A percentile compares a stretch with the other conserved stretches of the same genome.
Evolutionary conservation across 2,113 vertebrate genomes (phyloP).

Genomic region (Sebastes schlegelii): DNA sequence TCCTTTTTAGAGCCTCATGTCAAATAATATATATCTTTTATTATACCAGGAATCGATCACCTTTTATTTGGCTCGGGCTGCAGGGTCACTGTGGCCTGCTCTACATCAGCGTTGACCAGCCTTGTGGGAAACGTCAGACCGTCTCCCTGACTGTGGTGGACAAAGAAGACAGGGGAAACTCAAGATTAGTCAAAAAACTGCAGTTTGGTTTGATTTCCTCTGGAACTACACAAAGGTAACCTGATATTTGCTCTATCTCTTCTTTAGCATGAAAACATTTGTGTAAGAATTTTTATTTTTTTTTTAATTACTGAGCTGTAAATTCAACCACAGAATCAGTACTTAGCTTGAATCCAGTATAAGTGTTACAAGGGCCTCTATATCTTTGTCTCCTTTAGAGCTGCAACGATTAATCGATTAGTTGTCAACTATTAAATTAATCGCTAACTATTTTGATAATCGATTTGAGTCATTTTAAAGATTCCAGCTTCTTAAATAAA

Average conservation of each 20-base stretch:
- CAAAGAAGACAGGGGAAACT: conserved; percentile 38
- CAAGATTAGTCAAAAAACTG: conserved; percentile 5
- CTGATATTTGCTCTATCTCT: background rate
- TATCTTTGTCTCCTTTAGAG: too few relatives aligned
- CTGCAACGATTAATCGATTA: too few relatives aligned
- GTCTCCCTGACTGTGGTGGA: conserved; percentile 89
- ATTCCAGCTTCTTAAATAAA: too few relatives aligned
- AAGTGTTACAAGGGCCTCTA: background rate
- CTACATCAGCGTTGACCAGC: conserved; percentile 90
- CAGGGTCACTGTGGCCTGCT: conserved; percentile 86
- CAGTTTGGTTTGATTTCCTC: background rate
- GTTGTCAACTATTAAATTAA: too few relatives aligned
- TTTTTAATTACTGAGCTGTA: background rate
- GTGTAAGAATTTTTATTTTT: background rate
- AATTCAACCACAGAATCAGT: background rate
- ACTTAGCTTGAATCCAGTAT: background rate
- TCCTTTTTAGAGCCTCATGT: background rate
- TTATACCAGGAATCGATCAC: conserved; percentile 70
- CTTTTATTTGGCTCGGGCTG: conserved; percentile 88
- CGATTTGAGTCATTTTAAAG: too few relatives aligned
- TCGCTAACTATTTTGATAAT: too few relatives aligned
- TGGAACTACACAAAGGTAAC: background rate
- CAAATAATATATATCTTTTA: background rate
- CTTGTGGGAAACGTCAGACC: conserved; percentile 93
- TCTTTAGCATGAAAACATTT: background rate